These are phyloP conservation scores for Calameuta pallipes DNA, from an alignment of 2,888 invertebrate genomes.

Conservation along the genomic window DNA sequence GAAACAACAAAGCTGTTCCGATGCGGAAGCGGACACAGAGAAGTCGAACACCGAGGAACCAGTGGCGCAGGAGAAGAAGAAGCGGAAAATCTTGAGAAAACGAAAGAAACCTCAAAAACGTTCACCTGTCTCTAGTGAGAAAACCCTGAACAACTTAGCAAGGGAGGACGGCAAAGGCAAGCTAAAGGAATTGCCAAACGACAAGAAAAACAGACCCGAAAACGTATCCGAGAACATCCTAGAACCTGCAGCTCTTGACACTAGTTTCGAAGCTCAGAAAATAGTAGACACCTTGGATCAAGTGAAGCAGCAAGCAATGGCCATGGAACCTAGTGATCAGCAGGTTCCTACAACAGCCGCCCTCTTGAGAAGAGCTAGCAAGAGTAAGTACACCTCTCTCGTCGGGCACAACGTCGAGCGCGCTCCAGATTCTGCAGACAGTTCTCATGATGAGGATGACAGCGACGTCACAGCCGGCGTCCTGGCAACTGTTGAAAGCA, in stretches of 20 bases:
- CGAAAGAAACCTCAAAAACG: slow-evolving; percentile 71
- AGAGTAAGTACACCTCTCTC: slow-evolving; percentile 50
- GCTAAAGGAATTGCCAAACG: slow-evolving; percentile 38
- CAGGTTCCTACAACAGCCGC: slow-evolving; percentile 51
- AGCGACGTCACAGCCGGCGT: slow-evolving; percentile 52
- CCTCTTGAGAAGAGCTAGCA: slow-evolving; percentile 46
- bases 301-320: slow-evolving; percentile 55
- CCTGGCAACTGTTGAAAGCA: slow-evolving; percentile 50
- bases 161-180: slow-evolving; percentile 41
- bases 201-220: slow-evolving; percentile 34
- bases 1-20: slow-evolving; percentile 55
- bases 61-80: slow-evolving; percentile 68
- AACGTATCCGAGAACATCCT: slow-evolving; percentile 36
- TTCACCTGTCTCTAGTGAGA: slow-evolving; percentile 39
- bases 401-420: slow-evolving; percentile 45
- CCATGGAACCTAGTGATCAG: slow-evolving; percentile 54
- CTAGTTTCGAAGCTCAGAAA: slow-evolving; percentile 32
- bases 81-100: slow-evolving; percentile 74
- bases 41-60: slow-evolving; percentile 70
- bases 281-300: slow-evolving; percentile 52
- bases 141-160: slow-evolving; percentile 40
- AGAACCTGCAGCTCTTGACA: slow-evolving; percentile 27
- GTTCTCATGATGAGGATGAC: slow-evolving; percentile 62
- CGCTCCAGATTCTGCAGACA: slow-evolving; percentile 57
- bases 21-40: slow-evolving; percentile 66